Evolutionary conservation across 2,113 vertebrate species (phyloP), one percentile per base, ranked within the genome.

Genomic region (Cyprinus carpio): DNA sequence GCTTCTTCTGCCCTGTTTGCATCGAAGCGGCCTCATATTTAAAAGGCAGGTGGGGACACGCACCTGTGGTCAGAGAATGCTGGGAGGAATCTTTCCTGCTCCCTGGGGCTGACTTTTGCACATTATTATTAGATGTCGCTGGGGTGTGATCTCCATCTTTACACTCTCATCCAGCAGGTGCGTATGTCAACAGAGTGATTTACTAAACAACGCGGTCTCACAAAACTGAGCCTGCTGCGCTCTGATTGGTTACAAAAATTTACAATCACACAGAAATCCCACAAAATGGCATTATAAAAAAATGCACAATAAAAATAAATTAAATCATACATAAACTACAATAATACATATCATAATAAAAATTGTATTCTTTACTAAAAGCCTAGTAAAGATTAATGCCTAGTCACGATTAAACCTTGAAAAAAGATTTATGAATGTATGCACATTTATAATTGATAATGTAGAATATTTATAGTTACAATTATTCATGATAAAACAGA

Each of bases 31-130:
- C 46, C 43, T 81, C 27, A 51, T 81, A 69, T 81, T 81, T 69
- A 67, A 81, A 51, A 81, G 27, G 64, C 62, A 54, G 43, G 62
- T 4, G 27, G 43, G 18, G 64, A 69, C 16, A 3, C 3, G 31
- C 80, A 81, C 80, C 80, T 81, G 62, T 29, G 27, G 62, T 69
- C 80, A 81, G 80, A 67, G 80, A 76, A 67, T 23, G 9, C 43
- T 69, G 60, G 15, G 58, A 81, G 58, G 78, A 81, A 81, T 29
- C 78, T 64, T 37, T 43, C n/a, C 72, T 65, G 78, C 27, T 67
- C 64, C 64, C 62, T 51, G 62, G 40, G 60, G 46, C 27, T 64
- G 58, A 64, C 71, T 34, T 83, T 83, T 71, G 67, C 65, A 56
- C 65, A 72, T 71, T 83, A 72, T 54, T 83, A 34, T 83, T 58